Evolutionary conservation across 92 coral and sea anemone genomes (phyloP), one percentile per base, ranked within the genome.

Genomic region (Virgularia gustaviana): DNA sequence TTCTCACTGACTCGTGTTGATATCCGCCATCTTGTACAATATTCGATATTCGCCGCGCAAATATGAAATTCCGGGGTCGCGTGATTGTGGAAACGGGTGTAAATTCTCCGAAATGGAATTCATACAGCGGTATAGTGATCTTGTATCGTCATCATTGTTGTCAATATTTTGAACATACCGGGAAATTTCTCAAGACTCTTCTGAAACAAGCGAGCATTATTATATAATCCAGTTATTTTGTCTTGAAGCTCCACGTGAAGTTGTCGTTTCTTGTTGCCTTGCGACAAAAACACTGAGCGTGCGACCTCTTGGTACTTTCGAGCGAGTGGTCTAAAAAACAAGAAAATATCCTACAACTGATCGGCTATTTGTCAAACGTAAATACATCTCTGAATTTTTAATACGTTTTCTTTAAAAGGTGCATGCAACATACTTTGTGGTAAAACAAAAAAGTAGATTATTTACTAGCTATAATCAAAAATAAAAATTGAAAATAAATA

Each of bases 181-280:
- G 84, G 73, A 56, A 92, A 89, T 67, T 86, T 77, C 65, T 92
- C 87, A 43, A 89, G 75, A 32, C 96, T 88, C 65, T 87, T 92
- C 32, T 92, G 94, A 74, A 92, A 92, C 51, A 92, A 85, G 30
- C 80, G 88, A 24, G 96, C 96, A 57, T 88, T 92, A 6, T 82
- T 80, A 72, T 85, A 85, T 42, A 92, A 65, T 20, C 88, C 81
- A 63, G 77, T 89, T 51, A 87, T 89, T 76, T 92, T 89, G 8
- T 89, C 92, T 64, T 92, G 98, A 20, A 87, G 86, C 49, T 92
- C 98, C 0, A 91, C 76, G 58, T 89, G 98, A 70, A 87, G 83
- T 77, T 82, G 89, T 20, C 94, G 83, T 44, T 89, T 89, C 63
- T 89, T 87, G 63, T 85, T 88, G 20, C 99, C 96, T 6, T 90